Evolutionary conservation across 92 coral and sea anemone genomes (phyloP).

Genomic region (Phymanthus crucifer): DNA sequence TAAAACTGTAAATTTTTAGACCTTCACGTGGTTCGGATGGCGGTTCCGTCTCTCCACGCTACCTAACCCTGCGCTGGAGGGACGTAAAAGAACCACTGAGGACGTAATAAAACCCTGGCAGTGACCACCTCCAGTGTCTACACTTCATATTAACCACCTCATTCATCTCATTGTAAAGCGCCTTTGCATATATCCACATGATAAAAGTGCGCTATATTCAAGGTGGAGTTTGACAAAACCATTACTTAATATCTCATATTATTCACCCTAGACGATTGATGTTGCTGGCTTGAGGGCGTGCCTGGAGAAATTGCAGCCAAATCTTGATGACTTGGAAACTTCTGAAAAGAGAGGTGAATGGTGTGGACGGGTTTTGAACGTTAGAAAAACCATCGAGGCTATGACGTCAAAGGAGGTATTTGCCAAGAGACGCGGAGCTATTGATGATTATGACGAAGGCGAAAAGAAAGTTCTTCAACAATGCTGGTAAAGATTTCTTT

Average conservation of each 20-base stretch:
- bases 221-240: too few relatives aligned
- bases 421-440: not conserved
- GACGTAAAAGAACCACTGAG: too few relatives aligned
- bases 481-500: conserved; percentile 1
- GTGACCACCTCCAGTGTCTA: too few relatives aligned
- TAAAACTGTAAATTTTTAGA: too few relatives aligned
- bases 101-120: too few relatives aligned
- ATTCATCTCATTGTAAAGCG: too few relatives aligned
- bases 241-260: too few relatives aligned
- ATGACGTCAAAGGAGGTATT: conserved; percentile 21
- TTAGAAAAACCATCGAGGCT: conserved; percentile 25
- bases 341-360: not conserved
- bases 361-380: conserved; percentile 22
- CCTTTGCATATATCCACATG: not conserved
- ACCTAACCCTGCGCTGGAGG: too few relatives aligned
- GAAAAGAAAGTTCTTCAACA: not conserved
- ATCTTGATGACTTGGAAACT: not conserved
- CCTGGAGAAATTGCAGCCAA: not conserved
- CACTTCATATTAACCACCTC: too few relatives aligned
- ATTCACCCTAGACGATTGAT: not conserved
- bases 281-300: conserved; percentile 20
- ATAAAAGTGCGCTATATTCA: too few relatives aligned
- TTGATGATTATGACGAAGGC: conserved; percentile 1
- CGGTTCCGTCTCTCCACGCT: too few relatives aligned
- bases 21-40: too few relatives aligned